Evolutionary conservation across 2,113 vertebrate species (phyloP).

Genomic region (Sorex araneus): DNA sequence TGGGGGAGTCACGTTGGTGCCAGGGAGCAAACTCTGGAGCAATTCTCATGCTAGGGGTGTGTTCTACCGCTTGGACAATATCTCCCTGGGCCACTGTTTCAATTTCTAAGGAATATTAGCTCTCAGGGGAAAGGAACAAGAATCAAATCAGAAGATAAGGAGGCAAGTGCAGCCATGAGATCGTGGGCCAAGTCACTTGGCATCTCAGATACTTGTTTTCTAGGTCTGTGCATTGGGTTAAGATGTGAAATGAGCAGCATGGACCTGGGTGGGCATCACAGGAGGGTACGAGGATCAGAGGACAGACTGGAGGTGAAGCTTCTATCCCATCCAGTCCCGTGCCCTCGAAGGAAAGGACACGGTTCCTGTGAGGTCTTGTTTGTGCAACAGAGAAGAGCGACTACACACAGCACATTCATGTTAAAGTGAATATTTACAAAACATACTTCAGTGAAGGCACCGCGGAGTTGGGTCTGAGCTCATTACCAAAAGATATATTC

Average conservation of each 20-base stretch:
- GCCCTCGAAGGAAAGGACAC: background rate
- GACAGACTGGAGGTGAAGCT: rapidly evolving
- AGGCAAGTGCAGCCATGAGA: background rate
- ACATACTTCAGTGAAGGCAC: slow-evolving; percentile 4
- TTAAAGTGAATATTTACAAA: slow-evolving; percentile 31
- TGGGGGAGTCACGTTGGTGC: too few species aligned
- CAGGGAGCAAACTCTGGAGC: too few species aligned
- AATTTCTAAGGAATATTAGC: slow-evolving; percentile 7
- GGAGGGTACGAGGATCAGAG: background rate
- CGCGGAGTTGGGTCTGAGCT: slow-evolving; percentile 8
- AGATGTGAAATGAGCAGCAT: background rate
- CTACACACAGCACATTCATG: background rate
- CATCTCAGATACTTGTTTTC: background rate
- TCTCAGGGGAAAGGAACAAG: slow-evolving; percentile 17
- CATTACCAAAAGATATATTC: slow-evolving; percentile 61
- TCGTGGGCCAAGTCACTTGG: background rate
- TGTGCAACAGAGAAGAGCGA: background rate
- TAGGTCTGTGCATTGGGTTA: background rate
- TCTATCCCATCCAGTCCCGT: background rate
- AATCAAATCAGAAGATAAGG: background rate
- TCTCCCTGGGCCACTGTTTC: background rate
- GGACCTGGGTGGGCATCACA: too few species aligned
- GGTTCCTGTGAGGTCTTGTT: slow-evolving; percentile 10
- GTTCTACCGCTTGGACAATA: background rate
- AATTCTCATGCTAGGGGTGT: background rate